Conservation (phyloP, 2,888 invertebrate genomes). For the Hoplodrina ambigua region DNA sequence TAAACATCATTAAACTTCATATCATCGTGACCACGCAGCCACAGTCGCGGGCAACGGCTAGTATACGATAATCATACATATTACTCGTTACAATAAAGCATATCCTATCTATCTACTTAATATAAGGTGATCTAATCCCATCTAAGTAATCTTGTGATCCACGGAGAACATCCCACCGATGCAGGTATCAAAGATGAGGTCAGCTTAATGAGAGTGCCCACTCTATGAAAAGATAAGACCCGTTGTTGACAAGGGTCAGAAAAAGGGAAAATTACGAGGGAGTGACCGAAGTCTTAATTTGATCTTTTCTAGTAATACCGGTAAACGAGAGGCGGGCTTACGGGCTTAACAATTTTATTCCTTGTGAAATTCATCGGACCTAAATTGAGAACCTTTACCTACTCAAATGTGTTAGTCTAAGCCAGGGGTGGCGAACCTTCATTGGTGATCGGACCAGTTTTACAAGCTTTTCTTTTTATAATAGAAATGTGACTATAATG, state of each 20-base stretch:
- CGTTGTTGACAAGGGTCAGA: constrained; percentile 83
- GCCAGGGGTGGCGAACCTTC: too few species aligned
- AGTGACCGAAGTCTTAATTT: constrained; percentile 81
- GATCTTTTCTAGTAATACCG: constrained; percentile 76
- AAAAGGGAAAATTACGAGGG: constrained; percentile 82
- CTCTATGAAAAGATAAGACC: constrained; percentile 77
- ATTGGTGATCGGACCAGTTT: too few species aligned
- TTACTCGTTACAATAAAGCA: neutral
- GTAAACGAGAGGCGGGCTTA: constrained; percentile 67
- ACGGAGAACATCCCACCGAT: constrained; percentile 61
- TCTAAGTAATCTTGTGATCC: constrained; percentile 49
- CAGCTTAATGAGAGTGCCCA: constrained; percentile 79
- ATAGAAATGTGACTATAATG: too few species aligned
- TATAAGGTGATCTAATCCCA: constrained; percentile 13
- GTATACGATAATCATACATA: too few species aligned
- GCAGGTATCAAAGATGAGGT: constrained; percentile 74
- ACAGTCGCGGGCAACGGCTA: too few species aligned
- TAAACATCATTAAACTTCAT: too few species aligned
- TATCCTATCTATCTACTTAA: neutral
- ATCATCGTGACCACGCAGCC: too few species aligned
- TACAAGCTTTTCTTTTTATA: too few species aligned
- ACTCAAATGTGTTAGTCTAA: constrained; percentile 16
- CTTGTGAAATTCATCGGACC: constrained; percentile 45
- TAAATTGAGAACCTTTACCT: constrained; percentile 14
- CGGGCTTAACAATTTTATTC: constrained; percentile 58